Evolutionary conservation across 2,888 invertebrate genomes (phyloP).

Genomic region (Xylophagus ater): DNA sequence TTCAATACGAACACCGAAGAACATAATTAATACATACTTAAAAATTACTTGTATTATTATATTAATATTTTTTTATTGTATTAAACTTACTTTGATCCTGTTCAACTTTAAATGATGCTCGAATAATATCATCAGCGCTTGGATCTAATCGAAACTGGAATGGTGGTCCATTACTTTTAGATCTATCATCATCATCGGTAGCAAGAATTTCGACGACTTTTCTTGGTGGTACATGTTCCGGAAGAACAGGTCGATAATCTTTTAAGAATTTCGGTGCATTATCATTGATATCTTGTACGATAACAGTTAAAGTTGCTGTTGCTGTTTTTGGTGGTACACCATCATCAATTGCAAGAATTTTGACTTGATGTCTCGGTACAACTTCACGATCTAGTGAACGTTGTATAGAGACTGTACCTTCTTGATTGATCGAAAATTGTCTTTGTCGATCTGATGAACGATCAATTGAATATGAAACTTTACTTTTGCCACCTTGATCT

Average conservation of each 20-base stretch:
- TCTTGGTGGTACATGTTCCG: constrained; percentile 83
- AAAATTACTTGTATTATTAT: too few species aligned
- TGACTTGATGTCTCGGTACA: constrained; percentile 89
- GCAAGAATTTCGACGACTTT: constrained; percentile 88
- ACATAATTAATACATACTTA: too few species aligned
- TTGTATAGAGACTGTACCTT: constrained; percentile 90
- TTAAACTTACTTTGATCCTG: constrained; percentile 87
- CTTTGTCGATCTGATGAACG: constrained; percentile 83
- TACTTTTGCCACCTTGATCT: constrained; percentile 88
- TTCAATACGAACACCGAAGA: too few species aligned
- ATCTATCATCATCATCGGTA: constrained; percentile 87
- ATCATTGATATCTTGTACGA: constrained; percentile 91
- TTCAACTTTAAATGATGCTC: constrained; percentile 90
- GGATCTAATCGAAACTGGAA: constrained; percentile 90
- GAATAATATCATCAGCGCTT: constrained; percentile 84
- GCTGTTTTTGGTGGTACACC: constrained; percentile 88
- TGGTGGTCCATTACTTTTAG: constrained; percentile 93
- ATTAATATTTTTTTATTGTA: too few species aligned
- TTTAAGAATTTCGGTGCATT: constrained; percentile 89
- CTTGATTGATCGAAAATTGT: constrained; percentile 89
- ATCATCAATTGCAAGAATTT: constrained; percentile 90
- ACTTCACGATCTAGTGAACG: constrained; percentile 87
- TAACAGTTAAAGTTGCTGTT: constrained; percentile 85
- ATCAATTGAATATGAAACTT: constrained; percentile 85
- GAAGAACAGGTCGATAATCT: constrained; percentile 84